A percentile compares a stretch with the other conserved stretches of the same genome.
These are phyloP conservation scores for Beris morrisii DNA, from an alignment of 2,888 invertebrate genomes.

Conservation along the genomic window DNA sequence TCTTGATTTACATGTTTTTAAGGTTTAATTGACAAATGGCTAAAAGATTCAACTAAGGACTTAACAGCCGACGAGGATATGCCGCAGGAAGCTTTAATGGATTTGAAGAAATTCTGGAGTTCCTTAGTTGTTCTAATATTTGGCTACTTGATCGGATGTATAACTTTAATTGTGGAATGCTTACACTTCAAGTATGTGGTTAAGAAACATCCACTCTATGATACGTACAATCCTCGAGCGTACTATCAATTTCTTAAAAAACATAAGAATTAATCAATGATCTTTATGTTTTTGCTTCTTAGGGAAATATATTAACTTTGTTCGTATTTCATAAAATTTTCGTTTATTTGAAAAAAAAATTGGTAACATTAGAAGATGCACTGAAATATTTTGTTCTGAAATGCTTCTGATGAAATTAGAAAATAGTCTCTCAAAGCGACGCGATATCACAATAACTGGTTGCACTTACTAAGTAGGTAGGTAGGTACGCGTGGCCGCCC, in stretches of 20 bases:
- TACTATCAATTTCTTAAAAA: constrained; percentile 44
- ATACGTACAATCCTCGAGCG: constrained; percentile 60
- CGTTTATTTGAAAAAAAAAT: too few species aligned
- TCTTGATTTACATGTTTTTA: constrained; percentile 45
- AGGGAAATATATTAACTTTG: too few species aligned
- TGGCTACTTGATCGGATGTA: constrained; percentile 66
- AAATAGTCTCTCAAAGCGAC: too few species aligned
- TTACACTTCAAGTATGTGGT: constrained; percentile 69
- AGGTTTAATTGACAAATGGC: constrained; percentile 78
- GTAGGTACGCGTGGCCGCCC: too few species aligned
- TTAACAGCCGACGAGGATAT: constrained; percentile 62
- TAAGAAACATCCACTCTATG: constrained; percentile 68
- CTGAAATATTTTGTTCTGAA: too few species aligned
- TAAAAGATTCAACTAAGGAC: constrained; percentile 70
- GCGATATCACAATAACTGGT: too few species aligned
- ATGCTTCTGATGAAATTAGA: too few species aligned
- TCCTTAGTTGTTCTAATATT: constrained; percentile 71
- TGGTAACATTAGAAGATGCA: too few species aligned
- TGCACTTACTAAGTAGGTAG: too few species aligned
- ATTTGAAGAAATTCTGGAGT: constrained; percentile 75
- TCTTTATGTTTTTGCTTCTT: too few species aligned
- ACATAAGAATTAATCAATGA: not conserved
- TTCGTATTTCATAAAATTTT: too few species aligned
- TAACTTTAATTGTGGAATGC: constrained; percentile 64
- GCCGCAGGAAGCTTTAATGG: constrained; percentile 74